Percentiles rank a stretch among this genome's conserved stretches.
These are phyloP conservation scores for Odontomachus brunneus DNA, from an alignment of 1,140 invertebrate genomes.

Conservation along the genomic window DNA sequence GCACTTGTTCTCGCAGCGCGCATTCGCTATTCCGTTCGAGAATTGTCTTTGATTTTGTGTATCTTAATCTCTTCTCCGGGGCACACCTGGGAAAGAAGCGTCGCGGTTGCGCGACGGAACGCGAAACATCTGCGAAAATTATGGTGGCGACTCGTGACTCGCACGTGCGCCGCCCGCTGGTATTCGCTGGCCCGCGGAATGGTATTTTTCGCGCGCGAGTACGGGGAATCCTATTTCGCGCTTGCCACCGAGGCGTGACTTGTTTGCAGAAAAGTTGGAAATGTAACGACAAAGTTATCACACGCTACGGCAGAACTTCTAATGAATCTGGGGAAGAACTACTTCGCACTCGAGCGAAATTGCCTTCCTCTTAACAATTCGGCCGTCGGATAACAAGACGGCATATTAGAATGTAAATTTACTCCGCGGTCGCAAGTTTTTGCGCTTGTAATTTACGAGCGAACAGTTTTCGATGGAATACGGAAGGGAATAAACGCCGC, in stretches of 20 bases:
- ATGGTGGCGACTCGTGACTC: constrained; percentile 36
- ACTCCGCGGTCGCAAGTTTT: constrained; percentile 19
- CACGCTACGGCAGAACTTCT: constrained; percentile 50
- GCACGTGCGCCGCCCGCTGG: constrained; percentile 1
- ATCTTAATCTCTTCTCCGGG: background rate
- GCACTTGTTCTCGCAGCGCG: background rate
- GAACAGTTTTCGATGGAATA: constrained; percentile 38
- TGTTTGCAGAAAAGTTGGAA: constrained; percentile 60
- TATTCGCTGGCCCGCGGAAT: constrained; percentile 28
- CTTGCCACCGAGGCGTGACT: constrained; percentile 57
- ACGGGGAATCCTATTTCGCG: constrained; percentile 43
- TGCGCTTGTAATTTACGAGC: constrained; percentile 43
- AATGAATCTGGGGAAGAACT: constrained; percentile 54
- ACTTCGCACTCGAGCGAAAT: constrained; percentile 41
- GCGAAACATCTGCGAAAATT: constrained; percentile 55
- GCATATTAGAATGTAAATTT: constrained; percentile 58
- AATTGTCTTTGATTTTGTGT: background rate
- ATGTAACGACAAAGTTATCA: constrained; percentile 59
- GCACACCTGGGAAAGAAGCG: constrained; percentile 13
- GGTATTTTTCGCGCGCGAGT: constrained; percentile 42
- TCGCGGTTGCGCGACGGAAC: background rate
- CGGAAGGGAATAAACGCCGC: constrained; percentile 12
- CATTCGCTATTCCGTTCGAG: background rate
- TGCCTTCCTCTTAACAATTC: constrained; percentile 53
- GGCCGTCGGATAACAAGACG: constrained; percentile 40